Evolutionary conservation across 1,140 invertebrate species (phyloP), one percentile per base, ranked within the genome.

Genomic region (Meloidogyne floridensis): DNA sequence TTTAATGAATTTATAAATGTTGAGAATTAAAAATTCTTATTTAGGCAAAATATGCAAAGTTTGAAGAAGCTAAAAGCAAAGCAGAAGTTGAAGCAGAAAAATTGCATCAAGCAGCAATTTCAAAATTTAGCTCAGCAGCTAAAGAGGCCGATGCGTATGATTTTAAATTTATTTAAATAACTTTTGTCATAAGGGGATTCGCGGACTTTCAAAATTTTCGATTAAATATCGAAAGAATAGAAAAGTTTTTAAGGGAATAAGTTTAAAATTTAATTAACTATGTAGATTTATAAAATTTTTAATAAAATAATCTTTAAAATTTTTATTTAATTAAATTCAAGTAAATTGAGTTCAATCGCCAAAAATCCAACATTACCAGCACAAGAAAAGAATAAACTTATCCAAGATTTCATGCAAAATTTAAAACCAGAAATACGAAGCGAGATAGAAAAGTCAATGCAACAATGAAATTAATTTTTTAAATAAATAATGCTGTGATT

Each of bases 31-130:
- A n/a, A 51, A 18, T 15, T 5, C 71, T 20, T 11, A 65, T 79
- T 13, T 53, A 79, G 77, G 53, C 53, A 11, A 79, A 79, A 69
- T 79, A 69, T 47, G 77, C n/a, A 7, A 69, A 13, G 9, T 79
- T 79, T 71, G 77, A 79, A n/a, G 53, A 65, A 5, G 77, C 69
- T 7, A 79, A 69, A 72, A 72, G 65, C 9, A 72, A 43, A 20
- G 65, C 65, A 18, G 51, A 79, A 72, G 2, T 18, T 3, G 59
- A 65, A 53, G 77, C 65, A 47, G 77, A 79, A 79, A 72, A 54
- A 18, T 69, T 72, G 13, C 77, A 79, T 72, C 20, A 79, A 79
- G 77, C 54, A 71, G 77, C 77, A 47, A 15, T 79, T 18, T 43
- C 10, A 47, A 72, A 79, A 6, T 79, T 79, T 56, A 79, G 77